Evolutionary conservation across 2,888 invertebrate species (phyloP), one percentile per base, ranked within the genome.

Genomic region (Epistrophella euchroma): DNA sequence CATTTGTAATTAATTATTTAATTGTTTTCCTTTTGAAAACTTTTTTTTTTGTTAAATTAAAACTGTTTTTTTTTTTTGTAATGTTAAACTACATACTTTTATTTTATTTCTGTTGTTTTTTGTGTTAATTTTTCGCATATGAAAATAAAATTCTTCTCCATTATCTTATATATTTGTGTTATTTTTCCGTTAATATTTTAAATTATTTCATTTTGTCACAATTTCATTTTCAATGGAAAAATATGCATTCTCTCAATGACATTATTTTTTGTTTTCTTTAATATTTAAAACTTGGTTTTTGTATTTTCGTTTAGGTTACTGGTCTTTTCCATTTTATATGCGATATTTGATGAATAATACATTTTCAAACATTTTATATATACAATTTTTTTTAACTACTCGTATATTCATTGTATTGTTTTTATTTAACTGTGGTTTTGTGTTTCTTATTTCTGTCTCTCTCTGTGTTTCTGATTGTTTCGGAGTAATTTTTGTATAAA

Each of bases 381-480:
- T 73, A 87, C 71, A 68, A 35, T 73, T 72, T 25, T 70, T 60
- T 58, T 40, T 72, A 88, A 84, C 87, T 89, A 88, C 76, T 85
- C 85, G 86, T 86, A 82, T 86, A 86, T 82, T 81, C 86, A 82
- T 86, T 86, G 82, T 82, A 86, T 78, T 86, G 81, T 74, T 86
- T 77, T 72, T 76, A 79, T 79, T 79, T 13, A 72, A 70, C 73
- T 80, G 68, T 60, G 60, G 25, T 28, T 64, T 62, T 40, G 50
- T 47, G 50, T 43, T 25, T 13, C 35, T 72, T 52, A 43, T 88
- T 87, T 87, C 88, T 88, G 81, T 74, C 72, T 78, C 60, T 72
- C 72, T 88, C 71, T 83, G 72, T 87, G 62, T 79, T 71, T 86
- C 82, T 78, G 81, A 88, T 88, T 88, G 88, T 76, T 86, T 84